phyloP scores from a whole-genome alignment of 2,797 vertebrate genomes.

The Ciconia nigra region DNA sequence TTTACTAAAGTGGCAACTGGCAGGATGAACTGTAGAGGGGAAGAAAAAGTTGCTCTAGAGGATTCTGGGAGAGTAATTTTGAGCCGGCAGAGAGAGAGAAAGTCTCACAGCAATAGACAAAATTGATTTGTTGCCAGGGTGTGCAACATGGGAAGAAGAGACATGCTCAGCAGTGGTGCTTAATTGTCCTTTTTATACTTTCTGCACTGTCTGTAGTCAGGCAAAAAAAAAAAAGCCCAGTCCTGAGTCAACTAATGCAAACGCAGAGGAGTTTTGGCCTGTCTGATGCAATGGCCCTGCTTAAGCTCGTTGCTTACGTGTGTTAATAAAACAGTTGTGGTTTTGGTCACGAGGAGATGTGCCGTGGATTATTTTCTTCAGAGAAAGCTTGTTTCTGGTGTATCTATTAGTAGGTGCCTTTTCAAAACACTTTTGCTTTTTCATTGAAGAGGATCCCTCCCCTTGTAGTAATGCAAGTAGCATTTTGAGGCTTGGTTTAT shows the following conservation, averaged over 20 bases:
- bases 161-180: slow-evolving; percentile 15
- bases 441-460: not conserved
- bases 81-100: not conserved
- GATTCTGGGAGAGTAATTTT: slow-evolving; percentile 44
- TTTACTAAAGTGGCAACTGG: slow-evolving; percentile 44
- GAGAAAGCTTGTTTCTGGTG: not conserved
- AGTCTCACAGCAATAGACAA: slow-evolving; percentile 43
- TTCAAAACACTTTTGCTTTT: not conserved
- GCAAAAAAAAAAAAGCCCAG: not conserved
- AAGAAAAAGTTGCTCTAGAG: not conserved
- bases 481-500: not conserved
- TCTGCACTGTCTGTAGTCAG: not conserved
- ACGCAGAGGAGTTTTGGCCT: not conserved
- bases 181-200: slow-evolving; percentile 21
- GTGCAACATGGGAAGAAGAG: slow-evolving; percentile 19
- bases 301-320: not conserved
- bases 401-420: not conserved
- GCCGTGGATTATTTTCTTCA: not conserved
- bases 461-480: not conserved
- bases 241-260: not conserved
- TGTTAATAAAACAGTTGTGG: not conserved
- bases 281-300: not conserved
- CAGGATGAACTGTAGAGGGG: not conserved
- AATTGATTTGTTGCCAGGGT: slow-evolving; percentile 34
- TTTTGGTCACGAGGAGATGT: not conserved